phyloP scores from a whole-genome alignment of 2,888 invertebrate genomes.

The Thalpophila matura region DNA sequence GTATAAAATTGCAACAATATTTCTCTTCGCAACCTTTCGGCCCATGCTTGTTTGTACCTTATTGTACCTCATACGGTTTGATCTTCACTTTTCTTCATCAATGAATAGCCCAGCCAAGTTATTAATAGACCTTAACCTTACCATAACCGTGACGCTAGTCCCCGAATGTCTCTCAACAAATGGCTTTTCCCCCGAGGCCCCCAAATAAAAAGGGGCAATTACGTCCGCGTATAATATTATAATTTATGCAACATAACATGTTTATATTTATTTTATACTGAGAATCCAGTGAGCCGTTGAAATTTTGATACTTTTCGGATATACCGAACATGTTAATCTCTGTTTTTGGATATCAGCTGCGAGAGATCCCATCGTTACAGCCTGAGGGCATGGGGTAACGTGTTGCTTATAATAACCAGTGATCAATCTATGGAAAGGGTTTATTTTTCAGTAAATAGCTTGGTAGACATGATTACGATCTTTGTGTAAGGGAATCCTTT shows the following conservation, averaged over 20 bases:
- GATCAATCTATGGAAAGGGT: slow-evolving; percentile 14
- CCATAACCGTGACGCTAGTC: neutral
- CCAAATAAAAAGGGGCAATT: slow-evolving; percentile 21
- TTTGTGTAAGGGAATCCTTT: neutral
- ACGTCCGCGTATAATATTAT: slow-evolving; percentile 36
- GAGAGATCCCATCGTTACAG: slow-evolving; percentile 26
- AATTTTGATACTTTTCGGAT: slow-evolving; percentile 25
- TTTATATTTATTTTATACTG: slow-evolving; percentile 37
- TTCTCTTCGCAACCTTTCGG: too few species aligned
- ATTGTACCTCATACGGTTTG: too few species aligned
- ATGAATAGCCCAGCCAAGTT: neutral
- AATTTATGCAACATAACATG: slow-evolving; percentile 42
- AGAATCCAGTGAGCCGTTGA: slow-evolving; percentile 25
- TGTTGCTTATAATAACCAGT: slow-evolving; percentile 48
- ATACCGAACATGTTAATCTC: slow-evolving; percentile 45
- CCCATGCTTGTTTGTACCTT: too few species aligned
- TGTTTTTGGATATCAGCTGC: slow-evolving; percentile 49
- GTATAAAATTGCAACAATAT: too few species aligned
- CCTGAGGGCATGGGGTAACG: slow-evolving; percentile 30
- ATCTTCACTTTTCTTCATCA: neutral
- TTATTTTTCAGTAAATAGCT: slow-evolving; percentile 43
- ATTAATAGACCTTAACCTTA: neutral
- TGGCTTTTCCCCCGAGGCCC: neutral
- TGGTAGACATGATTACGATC: slow-evolving; percentile 18
- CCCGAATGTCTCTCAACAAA: neutral